Conservation (phyloP, 2,797 vertebrate species). For the Liasis olivaceus region DNA sequence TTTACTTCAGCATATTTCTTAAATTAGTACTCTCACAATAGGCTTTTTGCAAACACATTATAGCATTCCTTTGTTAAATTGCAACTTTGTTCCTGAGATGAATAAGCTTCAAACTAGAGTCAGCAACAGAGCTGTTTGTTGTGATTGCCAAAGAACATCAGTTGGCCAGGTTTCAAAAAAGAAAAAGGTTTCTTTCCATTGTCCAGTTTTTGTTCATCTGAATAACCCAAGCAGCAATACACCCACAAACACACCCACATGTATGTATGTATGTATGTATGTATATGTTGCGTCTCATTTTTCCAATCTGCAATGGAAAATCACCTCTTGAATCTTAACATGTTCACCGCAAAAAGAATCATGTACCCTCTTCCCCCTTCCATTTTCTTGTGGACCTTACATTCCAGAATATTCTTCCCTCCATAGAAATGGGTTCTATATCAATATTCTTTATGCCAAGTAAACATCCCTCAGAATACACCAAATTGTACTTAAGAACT, state of each 20-base stretch:
- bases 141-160: neutral
- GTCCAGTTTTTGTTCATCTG: slow-evolving; percentile 1
- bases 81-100: neutral
- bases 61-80: neutral
- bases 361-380: neutral
- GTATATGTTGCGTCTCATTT: too few species aligned
- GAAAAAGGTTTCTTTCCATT: neutral
- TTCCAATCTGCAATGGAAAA: neutral
- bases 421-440: neutral
- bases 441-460: neutral
- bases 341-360: neutral
- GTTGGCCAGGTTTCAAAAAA: neutral
- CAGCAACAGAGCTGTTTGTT: neutral
- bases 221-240: neutral
- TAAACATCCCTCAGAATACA: neutral
- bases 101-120: neutral
- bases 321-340: neutral
- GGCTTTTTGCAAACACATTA: neutral
- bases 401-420: neutral
- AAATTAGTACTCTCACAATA: neutral
- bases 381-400: neutral
- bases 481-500: slow-evolving; percentile 2
- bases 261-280: too few species aligned
- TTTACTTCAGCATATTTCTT: neutral
- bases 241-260: neutral